Percentiles rank a stretch among this genome's conserved stretches.
These are phyloP conservation scores for Heteromyza rotundicornis DNA, from an alignment of 2,888 invertebrate genomes.

Conservation along the genomic window DNA sequence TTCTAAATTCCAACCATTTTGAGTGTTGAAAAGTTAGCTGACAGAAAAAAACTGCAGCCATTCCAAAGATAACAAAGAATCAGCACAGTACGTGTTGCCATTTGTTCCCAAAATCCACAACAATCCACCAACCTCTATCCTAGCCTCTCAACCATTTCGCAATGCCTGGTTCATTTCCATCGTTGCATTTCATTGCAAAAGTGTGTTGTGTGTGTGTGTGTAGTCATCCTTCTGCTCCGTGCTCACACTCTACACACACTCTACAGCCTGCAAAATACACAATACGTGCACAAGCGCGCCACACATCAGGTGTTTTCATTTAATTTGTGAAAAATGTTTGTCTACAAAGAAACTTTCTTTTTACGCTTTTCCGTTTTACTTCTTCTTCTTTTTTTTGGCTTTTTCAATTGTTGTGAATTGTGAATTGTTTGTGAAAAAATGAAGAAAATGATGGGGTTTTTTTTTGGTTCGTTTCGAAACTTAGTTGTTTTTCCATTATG, in stretches of 20 bases:
- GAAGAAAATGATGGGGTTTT: too few relatives aligned
- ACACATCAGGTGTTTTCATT: conserved; percentile 59
- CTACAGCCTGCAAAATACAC: neutral
- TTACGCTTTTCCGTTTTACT: neutral
- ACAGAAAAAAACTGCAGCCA: neutral
- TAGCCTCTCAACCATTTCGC: too few relatives aligned
- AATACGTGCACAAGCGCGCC: conserved; percentile 28
- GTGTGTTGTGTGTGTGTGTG: too few relatives aligned
- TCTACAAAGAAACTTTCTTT: conserved; percentile 31
- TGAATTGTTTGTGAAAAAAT: too few relatives aligned
- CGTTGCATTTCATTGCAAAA: too few relatives aligned
- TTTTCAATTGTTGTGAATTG: too few relatives aligned
- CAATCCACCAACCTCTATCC: neutral
- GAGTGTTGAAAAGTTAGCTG: neutral
- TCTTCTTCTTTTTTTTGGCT: too few relatives aligned
- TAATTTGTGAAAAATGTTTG: conserved; percentile 59
- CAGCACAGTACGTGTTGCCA: neutral
- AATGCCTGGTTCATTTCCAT: too few relatives aligned
- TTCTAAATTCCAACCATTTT: neutral
- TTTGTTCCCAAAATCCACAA: neutral
- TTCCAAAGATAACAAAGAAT: neutral
- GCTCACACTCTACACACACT: too few relatives aligned
- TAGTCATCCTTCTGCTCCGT: too few relatives aligned
- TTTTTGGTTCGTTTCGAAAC: too few relatives aligned
- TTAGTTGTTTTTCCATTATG: too few relatives aligned